phyloP scores from a whole-genome alignment of 1,140 invertebrate genomes.

The Phymastichus coffea region DNA sequence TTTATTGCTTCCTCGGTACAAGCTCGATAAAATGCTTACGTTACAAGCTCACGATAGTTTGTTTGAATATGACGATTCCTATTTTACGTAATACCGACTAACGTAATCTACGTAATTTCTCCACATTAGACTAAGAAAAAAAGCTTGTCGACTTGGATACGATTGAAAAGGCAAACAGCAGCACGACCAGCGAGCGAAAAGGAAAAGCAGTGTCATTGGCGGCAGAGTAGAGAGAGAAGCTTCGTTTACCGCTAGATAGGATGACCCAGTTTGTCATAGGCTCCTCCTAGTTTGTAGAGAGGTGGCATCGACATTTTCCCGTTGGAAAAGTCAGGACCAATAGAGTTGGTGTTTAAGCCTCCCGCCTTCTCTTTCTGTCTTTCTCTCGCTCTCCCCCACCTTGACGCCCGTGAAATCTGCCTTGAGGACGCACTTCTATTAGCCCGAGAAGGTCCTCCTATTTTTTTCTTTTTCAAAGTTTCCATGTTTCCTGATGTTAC shows the following conservation, averaged over 20 bases:
- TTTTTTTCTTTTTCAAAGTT: no score
- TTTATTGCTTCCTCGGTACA: no score
- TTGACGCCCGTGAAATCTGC: slow-evolving; percentile 16
- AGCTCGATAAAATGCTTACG: no score
- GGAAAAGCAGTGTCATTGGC: slow-evolving; percentile 21
- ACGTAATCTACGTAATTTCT: no score
- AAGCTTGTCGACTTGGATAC: no score
- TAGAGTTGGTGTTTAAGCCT: slow-evolving; percentile 29
- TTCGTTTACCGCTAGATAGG: slow-evolving; percentile 47
- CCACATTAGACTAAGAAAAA: no score
- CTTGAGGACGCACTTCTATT: slow-evolving; percentile 19
- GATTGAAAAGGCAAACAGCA: no score
- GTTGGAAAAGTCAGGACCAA: slow-evolving; percentile 54
- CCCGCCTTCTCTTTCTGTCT: slow-evolving; percentile 8
- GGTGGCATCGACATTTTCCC: slow-evolving; percentile 48
- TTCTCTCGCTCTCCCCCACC: slow-evolving; percentile 21
- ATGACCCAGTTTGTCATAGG: slow-evolving; percentile 50
- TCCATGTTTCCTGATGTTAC: no score
- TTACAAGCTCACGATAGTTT: no score
- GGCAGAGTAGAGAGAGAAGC: slow-evolving; percentile 36
- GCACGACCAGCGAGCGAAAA: background rate
- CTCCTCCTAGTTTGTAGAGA: slow-evolving; percentile 50
- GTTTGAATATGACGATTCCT: no score
- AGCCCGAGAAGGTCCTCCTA: slow-evolving; percentile 5
- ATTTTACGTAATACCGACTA: no score